phyloP scores from a whole-genome alignment of 2,888 invertebrate species.

The Rhagonycha fulva region DNA sequence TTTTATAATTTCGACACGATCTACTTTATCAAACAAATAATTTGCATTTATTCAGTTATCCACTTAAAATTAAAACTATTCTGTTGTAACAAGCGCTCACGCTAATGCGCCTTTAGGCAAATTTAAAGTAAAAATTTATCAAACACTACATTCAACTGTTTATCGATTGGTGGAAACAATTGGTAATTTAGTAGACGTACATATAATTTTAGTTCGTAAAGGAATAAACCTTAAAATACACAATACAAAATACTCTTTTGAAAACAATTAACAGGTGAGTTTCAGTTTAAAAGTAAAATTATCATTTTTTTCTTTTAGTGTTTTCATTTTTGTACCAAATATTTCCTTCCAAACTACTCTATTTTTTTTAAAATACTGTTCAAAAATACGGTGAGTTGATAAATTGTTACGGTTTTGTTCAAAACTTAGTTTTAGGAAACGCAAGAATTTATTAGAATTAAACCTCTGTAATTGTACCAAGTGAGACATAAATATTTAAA shows the following conservation, averaged over 20 bases:
- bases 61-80: not conserved
- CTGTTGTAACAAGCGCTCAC: not conserved
- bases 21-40: not conserved
- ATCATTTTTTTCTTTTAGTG: too few species aligned
- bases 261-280: too few species aligned
- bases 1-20: slow-evolving; percentile 3
- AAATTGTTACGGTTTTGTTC: too few species aligned
- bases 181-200: not conserved
- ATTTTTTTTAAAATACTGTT: too few species aligned
- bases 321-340: too few species aligned
- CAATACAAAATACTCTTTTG: not conserved
- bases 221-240: not conserved
- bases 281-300: too few species aligned
- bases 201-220: not conserved
- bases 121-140: not conserved
- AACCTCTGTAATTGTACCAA: too few species aligned
- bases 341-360: too few species aligned
- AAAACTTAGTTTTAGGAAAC: too few species aligned
- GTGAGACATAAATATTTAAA: too few species aligned
- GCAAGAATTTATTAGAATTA: too few species aligned
- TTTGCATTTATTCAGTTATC: not conserved
- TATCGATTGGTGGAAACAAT: not conserved
- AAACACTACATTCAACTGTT: not conserved
- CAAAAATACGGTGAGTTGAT: too few species aligned
- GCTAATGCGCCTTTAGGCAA: not conserved